Evolutionary conservation across 2,797 vertebrate genomes (phyloP).

Genomic region (Phrynocephalus vlangalii): DNA sequence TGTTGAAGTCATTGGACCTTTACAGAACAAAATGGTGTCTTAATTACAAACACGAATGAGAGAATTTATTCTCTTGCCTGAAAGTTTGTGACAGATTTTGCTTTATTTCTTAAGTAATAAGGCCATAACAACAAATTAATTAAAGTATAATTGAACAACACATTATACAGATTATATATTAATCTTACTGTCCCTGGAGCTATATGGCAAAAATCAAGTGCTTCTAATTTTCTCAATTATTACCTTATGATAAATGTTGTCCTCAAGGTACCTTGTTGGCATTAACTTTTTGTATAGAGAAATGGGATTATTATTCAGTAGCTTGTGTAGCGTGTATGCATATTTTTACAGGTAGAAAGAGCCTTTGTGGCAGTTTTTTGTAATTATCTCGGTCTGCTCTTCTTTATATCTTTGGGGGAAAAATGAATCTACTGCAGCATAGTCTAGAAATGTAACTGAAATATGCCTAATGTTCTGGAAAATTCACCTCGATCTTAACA

Average conservation of each 20-base stretch:
- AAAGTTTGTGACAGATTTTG: conserved; percentile 23
- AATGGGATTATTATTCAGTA: conserved; percentile 14
- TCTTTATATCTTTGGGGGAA: too few relatives aligned
- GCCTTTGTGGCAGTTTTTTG: background rate
- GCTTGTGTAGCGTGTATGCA: background rate
- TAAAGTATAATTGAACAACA: conserved; percentile 59
- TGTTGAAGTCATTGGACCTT: conserved; percentile 19
- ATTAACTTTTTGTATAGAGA: conserved; percentile 44
- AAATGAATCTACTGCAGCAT: background rate
- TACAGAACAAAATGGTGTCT: background rate
- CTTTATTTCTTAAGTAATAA: conserved; percentile 54
- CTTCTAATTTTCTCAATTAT: conserved; percentile 58
- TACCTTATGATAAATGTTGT: conserved; percentile 54
- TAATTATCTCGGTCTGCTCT: background rate
- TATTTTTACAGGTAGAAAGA: background rate
- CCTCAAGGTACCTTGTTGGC: conserved; percentile 47
- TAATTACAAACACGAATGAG: conserved; percentile 34
- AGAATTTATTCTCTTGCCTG: conserved; percentile 22
- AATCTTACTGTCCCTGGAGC: conserved; percentile 56
- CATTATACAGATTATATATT: conserved; percentile 52
- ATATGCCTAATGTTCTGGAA: background rate
- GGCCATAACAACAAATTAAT: conserved; percentile 21
- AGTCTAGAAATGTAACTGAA: background rate
- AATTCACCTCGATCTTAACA: background rate
- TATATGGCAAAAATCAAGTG: conserved; percentile 58